These are phyloP conservation scores for Eutrigla gurnardus DNA, from an alignment of 2,797 vertebrate genomes.

Conservation along the genomic window DNA sequence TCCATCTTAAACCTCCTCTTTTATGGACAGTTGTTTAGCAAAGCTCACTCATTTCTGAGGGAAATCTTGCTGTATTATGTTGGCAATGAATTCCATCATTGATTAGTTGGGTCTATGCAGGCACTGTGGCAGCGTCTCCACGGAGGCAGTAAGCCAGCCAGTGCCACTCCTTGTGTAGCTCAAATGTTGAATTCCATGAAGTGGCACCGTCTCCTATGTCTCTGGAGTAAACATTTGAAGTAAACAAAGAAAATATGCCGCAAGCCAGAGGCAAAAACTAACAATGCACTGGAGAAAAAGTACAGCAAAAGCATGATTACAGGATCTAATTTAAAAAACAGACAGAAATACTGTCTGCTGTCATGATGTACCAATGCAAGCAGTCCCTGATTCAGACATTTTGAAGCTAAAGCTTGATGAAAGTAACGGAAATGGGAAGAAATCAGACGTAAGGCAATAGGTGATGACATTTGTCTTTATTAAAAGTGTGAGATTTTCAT, in stretches of 20 bases:
- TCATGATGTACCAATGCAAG: background rate
- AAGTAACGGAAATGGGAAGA: background rate
- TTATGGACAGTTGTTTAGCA: background rate
- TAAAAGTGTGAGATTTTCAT: too few species aligned
- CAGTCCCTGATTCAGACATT: background rate
- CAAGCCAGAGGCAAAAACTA: background rate
- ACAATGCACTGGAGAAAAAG: background rate
- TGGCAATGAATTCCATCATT: too few species aligned
- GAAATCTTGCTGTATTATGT: constrained; percentile 3
- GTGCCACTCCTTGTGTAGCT: too few species aligned
- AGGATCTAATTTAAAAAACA: background rate
- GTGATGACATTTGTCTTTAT: too few species aligned
- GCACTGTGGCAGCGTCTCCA: background rate
- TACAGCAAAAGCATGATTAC: background rate
- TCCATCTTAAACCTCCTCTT: background rate
- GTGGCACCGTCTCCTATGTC: background rate
- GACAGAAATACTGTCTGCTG: background rate
- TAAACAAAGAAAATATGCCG: background rate
- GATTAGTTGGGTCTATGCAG: background rate
- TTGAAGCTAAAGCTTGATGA: background rate
- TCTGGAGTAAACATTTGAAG: background rate
- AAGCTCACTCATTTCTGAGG: background rate
- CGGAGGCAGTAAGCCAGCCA: background rate
- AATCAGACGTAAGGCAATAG: too few species aligned
- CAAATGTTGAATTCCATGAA: background rate